Conservation (phyloP, 2,888 invertebrate genomes). For the Brachynemurus nebulosus region DNA sequence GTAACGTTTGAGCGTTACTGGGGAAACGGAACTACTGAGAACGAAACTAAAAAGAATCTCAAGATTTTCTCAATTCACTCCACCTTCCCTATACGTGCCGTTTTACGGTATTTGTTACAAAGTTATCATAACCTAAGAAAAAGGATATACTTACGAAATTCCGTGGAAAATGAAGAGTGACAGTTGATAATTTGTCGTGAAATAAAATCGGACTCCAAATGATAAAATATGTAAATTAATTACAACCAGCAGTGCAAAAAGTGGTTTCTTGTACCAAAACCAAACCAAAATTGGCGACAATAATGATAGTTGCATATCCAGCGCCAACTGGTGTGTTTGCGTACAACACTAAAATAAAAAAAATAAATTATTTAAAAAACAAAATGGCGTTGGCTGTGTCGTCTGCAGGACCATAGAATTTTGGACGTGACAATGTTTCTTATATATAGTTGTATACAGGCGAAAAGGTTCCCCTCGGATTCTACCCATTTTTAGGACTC, state of each 20-base stretch:
- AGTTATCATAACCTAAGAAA: too few relatives aligned
- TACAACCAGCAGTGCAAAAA: slow-evolving; percentile 39
- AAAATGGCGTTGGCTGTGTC: background rate
- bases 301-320: slow-evolving; percentile 59
- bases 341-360: slow-evolving; percentile 49
- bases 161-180: slow-evolving; percentile 53
- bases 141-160: slow-evolving; percentile 39
- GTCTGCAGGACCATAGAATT: background rate
- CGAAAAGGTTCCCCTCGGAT: too few relatives aligned
- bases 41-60: too few relatives aligned
- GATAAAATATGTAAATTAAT: slow-evolving; percentile 42
- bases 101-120: too few relatives aligned
- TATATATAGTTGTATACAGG: too few relatives aligned
- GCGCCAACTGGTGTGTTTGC: slow-evolving; percentile 57
- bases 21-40: too few relatives aligned
- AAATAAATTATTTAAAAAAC: background rate
- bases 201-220: slow-evolving; percentile 47
- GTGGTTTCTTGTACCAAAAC: slow-evolving; percentile 40
- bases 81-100: too few relatives aligned
- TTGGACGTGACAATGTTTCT: too few relatives aligned
- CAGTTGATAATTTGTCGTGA: slow-evolving; percentile 43
- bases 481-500: too few relatives aligned
- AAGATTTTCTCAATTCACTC: too few relatives aligned
- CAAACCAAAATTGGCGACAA: slow-evolving; percentile 50
- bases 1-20: too few relatives aligned